Evolutionary conservation across 2,113 vertebrate species (phyloP).

Genomic region (Mormyrus iriodes): DNA sequence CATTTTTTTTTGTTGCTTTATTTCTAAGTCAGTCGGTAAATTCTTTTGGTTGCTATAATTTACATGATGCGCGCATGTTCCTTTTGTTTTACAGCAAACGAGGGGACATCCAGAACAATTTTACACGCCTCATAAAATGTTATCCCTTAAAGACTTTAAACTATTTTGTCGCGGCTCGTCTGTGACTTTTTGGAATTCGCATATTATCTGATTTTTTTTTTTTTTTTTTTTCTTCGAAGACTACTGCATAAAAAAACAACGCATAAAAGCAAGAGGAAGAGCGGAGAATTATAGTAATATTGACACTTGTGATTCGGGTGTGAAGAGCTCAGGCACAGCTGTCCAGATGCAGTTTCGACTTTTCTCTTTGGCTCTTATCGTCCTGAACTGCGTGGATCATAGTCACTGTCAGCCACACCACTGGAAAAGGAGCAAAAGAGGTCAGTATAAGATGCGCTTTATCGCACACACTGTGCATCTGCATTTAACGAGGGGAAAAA

Average conservation of each 20-base stretch:
- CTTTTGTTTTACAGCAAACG: conserved; percentile 45
- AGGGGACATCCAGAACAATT: conserved; percentile 35
- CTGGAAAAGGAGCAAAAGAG: conserved; percentile 90
- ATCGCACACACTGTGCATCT: neutral
- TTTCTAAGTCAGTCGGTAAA: neutral
- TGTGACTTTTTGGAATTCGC: conserved; percentile 45
- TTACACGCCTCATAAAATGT: conserved; percentile 54
- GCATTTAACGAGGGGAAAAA: neutral
- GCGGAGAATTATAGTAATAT: conserved; percentile 33
- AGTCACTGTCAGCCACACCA: conserved; percentile 84
- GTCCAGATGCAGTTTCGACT: conserved; percentile 96
- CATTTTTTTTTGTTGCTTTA: neutral
- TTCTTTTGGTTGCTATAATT: conserved; percentile 26
- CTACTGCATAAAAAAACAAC: conserved; percentile 2
- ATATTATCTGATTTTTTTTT: conserved; percentile 20
- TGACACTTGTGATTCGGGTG: conserved; percentile 48
- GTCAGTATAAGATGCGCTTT: conserved; percentile 54
- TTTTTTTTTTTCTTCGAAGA: conserved; percentile 23
- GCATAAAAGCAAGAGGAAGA: conserved; percentile 48
- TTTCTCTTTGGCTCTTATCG: conserved; percentile 87
- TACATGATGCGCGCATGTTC: conserved; percentile 40
- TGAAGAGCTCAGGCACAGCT: conserved; percentile 48
- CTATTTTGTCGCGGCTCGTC: conserved; percentile 51
- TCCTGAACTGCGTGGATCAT: conserved; percentile 98
- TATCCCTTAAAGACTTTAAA: conserved; percentile 50